phyloP scores from a whole-genome alignment of 2,888 invertebrate genomes.

The Enchytraeus crypticus region DNA sequence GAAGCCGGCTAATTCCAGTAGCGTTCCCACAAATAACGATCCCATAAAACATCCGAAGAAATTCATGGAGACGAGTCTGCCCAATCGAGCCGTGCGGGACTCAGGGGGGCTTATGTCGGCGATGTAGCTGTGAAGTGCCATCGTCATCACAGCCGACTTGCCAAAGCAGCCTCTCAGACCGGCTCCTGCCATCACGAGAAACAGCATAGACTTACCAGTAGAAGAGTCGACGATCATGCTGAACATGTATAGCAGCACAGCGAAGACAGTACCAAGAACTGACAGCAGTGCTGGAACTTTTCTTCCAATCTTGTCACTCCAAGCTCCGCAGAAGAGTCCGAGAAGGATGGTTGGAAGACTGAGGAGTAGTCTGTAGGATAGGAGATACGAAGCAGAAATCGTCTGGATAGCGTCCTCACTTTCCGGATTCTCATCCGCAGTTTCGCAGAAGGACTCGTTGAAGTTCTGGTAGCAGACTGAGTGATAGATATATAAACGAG shows the following conservation, averaged over 20 bases:
- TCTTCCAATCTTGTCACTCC: no score
- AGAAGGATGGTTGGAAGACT: conserved; percentile 44
- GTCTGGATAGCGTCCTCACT: conserved; percentile 36
- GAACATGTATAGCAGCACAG: conserved; percentile 39
- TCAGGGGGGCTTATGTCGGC: conserved; percentile 39
- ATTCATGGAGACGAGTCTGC: no score
- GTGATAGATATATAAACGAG: conserved; percentile 41
- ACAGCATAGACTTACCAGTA: conserved; percentile 21
- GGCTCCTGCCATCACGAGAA: conserved; percentile 38
- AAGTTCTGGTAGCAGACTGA: conserved; percentile 31
- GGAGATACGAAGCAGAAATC: conserved; percentile 37
- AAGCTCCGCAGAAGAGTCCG: no score
- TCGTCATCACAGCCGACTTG: conserved; percentile 46
- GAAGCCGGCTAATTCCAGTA: conserved; percentile 34
- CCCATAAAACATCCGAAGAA: conserved; percentile 43
- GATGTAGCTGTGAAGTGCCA: conserved; percentile 47
- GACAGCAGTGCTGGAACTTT: conserved; percentile 43
- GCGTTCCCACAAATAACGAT: conserved; percentile 34
- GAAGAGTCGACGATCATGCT: conserved; percentile 18
- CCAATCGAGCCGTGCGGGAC: conserved; percentile 39
- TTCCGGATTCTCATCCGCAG: conserved; percentile 20
- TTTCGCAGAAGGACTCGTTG: conserved; percentile 5
- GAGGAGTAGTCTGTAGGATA: conserved; percentile 41
- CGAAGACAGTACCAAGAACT: conserved; percentile 40
- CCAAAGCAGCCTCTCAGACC: conserved; percentile 42